Evolutionary conservation across 2,797 vertebrate genomes (phyloP).

Genomic region (Poeciliopsis turneri): DNA sequence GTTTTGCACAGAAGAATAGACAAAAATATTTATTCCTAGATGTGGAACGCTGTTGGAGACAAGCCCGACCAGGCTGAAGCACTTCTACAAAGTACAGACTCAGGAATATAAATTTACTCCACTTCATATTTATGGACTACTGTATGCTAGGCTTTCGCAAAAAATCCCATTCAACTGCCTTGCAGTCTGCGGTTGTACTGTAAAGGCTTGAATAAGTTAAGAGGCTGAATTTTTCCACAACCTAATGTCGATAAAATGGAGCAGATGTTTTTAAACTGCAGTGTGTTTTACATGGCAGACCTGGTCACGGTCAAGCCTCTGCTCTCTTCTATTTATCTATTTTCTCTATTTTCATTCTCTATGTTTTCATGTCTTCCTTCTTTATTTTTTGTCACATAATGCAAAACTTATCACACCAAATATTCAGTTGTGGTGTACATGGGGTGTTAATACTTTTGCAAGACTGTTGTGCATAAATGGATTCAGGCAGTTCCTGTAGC

Average conservation of each 20-base stretch:
- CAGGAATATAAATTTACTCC: not conserved
- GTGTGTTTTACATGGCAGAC: not conserved
- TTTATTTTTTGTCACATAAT: not conserved
- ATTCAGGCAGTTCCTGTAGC: not conserved
- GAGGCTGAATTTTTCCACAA: not conserved
- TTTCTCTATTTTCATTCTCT: not conserved
- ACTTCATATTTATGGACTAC: conserved; percentile 1
- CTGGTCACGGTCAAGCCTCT: conserved; percentile 63
- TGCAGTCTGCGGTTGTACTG: not conserved
- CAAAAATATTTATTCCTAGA: not conserved
- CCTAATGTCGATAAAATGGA: not conserved
- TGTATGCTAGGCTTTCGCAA: not conserved
- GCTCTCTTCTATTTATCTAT: conserved; percentile 37
- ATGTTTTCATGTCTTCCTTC: not conserved
- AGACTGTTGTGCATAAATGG: not conserved
- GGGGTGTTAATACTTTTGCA: not conserved
- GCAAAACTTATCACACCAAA: not conserved
- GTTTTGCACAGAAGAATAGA: not conserved
- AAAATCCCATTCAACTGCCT: not conserved
- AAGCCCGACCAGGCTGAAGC: not conserved
- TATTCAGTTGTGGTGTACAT: not conserved
- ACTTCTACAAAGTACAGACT: not conserved
- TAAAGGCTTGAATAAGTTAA: not conserved
- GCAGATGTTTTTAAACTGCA: not conserved
- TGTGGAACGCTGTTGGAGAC: not conserved